A percentile compares a stretch with the other conserved stretches of the same genome.
These are phyloP conservation scores for Percopsis omiscomaycus DNA, from an alignment of 2,797 vertebrate species.

Conservation along the genomic window DNA sequence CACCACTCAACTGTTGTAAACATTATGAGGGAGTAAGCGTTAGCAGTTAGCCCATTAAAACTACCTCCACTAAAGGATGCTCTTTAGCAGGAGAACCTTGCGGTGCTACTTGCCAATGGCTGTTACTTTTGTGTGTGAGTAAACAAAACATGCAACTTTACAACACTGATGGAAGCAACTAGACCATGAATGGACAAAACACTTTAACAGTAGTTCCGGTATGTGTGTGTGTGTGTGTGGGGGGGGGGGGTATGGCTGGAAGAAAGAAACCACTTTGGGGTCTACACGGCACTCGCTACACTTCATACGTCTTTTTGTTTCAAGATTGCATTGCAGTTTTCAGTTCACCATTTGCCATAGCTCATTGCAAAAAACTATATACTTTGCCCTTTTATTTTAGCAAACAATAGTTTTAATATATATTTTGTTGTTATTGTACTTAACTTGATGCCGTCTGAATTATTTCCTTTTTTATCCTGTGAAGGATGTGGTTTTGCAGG, in stretches of 20 bases:
- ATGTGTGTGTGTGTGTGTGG: conserved; percentile 1
- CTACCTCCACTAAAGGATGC: conserved; percentile 58
- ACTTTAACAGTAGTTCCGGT: conserved; percentile 13
- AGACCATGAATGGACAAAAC: conserved; percentile 20
- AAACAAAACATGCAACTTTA: conserved; percentile 38
- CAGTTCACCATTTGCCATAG: conserved; percentile 14
- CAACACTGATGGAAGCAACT: conserved; percentile 36
- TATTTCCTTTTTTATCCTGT: conserved; percentile 13
- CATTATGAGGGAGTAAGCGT: conserved; percentile 23
- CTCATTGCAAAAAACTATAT: conserved; percentile 20
- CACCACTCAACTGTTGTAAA: conserved; percentile 27
- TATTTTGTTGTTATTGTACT: conserved; percentile 21
- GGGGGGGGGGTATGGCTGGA: conserved; percentile 8
- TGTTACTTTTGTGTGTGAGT: conserved; percentile 45
- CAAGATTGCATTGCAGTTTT: conserved; percentile 18
- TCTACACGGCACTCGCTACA: conserved; percentile 1
- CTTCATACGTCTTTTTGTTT: conserved; percentile 1
- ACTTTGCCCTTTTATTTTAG: conserved; percentile 32
- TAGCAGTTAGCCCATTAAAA: too few relatives aligned
- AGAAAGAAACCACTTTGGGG: conserved; percentile 19
- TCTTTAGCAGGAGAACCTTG: conserved; percentile 30
- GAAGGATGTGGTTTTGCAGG: too few relatives aligned
- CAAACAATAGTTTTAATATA: conserved; percentile 42
- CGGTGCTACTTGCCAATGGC: conserved; percentile 13
- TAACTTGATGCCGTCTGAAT: conserved; percentile 11